Evolutionary conservation across 2,113 vertebrate species (phyloP), one percentile per base, ranked within the genome.

Genomic region (Loxodonta africana): DNA sequence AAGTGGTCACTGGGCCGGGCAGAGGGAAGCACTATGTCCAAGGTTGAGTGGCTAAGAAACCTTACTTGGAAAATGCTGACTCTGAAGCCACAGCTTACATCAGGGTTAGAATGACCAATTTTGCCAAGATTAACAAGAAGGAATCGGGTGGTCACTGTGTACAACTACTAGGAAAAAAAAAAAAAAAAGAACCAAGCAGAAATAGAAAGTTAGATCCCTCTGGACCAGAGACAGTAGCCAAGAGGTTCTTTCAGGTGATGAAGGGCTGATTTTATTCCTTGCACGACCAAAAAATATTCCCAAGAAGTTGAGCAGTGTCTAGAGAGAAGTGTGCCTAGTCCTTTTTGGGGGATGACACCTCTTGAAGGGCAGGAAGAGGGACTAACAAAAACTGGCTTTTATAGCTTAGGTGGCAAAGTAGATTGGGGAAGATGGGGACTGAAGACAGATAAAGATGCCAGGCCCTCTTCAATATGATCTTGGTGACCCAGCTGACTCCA

Each of bases 71-170:
- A 97, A 96, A 92, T 83, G 94, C 94, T 97, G 91, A 96, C 83
- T 96, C 28, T 67, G 37, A 96, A 96, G 73, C 97, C 95, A 83
- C 91, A 94, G 94, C 69, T 76, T 51, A 89, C 93, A 91, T 78
- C 62, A 96, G 37, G 71, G 87, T 93, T 78, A 96, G 71, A 60
- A 92, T 65, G 30, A 69, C 46, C 86, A 33, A 17, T 81, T 73
- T 65, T 80, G 96, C 96, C 97, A 97, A 97, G 83, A 97, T 63
- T 76, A 96, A 95, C 74, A 97, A 93, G 91, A 90, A 93, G 87
- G 28, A 91, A 46, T 71, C 33, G 48, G 84, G 89, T 89, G 86
- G 78, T 95, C 86, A 87, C 74, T 87, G 48, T 69, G 51, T 83
- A 93, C 88, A 92, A 82, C 28, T 69, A 53, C 57, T n/a, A 48